Conservation (phyloP, 2,888 invertebrate species). For the Molorchus minor region DNA sequence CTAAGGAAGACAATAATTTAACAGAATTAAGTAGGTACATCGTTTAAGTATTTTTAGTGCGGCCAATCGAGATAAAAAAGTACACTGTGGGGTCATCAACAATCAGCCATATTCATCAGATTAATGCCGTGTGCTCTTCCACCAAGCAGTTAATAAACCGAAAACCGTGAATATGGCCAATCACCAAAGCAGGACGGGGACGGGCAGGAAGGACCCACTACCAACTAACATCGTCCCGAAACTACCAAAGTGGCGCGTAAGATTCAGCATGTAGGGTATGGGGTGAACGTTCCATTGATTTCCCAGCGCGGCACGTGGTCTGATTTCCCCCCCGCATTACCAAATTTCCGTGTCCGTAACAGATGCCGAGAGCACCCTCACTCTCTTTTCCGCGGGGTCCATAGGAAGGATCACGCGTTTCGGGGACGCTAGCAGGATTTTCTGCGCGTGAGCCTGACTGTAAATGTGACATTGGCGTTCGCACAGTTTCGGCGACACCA, state of each 20-base stretch:
- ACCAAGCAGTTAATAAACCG: conserved; percentile 52
- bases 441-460: conserved; percentile 60
- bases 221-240: conserved; percentile 49
- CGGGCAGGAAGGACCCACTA: conserved; percentile 47
- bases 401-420: conserved; percentile 72
- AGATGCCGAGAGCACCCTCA: conserved; percentile 71
- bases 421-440: conserved; percentile 64
- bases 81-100: conserved; percentile 36
- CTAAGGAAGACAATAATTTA: conserved; percentile 35
- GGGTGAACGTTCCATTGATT: conserved; percentile 54
- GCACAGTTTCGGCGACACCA: conserved; percentile 65
- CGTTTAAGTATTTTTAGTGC: conserved; percentile 1
- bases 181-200: conserved; percentile 51
- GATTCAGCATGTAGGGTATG: conserved; percentile 30
- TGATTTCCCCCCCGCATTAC: conserved; percentile 62
- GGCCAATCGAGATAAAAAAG: conserved; percentile 1
- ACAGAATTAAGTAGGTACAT: neutral
- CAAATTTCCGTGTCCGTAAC: conserved; percentile 79
- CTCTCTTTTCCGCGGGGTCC: conserved; percentile 71
- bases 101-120: conserved; percentile 55
- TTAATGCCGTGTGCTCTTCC: conserved; percentile 45
- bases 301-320: conserved; percentile 36
- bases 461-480: conserved; percentile 58
- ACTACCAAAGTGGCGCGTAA: conserved; percentile 29
- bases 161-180: conserved; percentile 58